Evolutionary conservation across 2,113 vertebrate species (phyloP).

Genomic region (Xerus inauris): DNA sequence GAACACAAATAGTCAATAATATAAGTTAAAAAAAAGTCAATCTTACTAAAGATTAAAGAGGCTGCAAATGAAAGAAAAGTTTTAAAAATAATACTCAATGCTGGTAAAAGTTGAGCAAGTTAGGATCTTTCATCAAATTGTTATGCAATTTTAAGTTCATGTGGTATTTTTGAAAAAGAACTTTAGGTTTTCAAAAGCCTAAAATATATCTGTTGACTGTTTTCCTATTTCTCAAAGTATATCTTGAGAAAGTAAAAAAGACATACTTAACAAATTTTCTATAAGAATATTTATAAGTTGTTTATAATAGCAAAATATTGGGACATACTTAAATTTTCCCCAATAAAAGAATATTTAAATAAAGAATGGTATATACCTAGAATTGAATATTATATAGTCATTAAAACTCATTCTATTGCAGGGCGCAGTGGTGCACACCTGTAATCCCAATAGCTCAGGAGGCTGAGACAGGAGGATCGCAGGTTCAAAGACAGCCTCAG

Average conservation of each 20-base stretch:
- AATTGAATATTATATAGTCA: background rate
- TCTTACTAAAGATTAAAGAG: background rate
- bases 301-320: slow-evolving; percentile 41
- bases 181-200: background rate
- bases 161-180: slow-evolving; percentile 10
- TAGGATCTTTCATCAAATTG: background rate
- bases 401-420: slow-evolving; percentile 25
- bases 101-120: background rate
- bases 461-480: too few relatives aligned
- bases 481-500: too few relatives aligned
- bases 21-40: background rate
- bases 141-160: background rate
- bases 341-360: slow-evolving; percentile 20
- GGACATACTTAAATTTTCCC: background rate
- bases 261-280: background rate
- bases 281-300: slow-evolving; percentile 26
- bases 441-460: too few relatives aligned
- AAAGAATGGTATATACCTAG: background rate
- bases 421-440: too few relatives aligned
- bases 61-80: background rate
- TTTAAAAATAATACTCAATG: background rate
- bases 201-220: background rate
- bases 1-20: background rate
- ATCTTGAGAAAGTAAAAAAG: background rate
- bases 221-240: background rate